Conservation (phyloP, 2,888 invertebrate genomes). For the Yponomeuta malinellus region DNA sequence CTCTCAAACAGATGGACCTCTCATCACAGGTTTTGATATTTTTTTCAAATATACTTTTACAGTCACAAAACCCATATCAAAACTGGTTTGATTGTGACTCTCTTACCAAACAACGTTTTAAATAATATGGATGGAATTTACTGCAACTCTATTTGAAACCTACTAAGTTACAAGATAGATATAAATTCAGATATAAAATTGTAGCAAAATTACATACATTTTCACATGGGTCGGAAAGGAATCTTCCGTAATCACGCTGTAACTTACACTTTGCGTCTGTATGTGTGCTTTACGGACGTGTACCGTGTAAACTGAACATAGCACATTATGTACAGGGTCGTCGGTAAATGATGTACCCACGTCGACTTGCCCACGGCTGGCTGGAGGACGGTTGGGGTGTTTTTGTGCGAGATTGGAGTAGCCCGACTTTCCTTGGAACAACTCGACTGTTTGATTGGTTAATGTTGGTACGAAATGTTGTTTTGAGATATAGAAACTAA, state of each 20-base stretch:
- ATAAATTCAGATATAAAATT: too few relatives aligned
- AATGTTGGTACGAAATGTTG: neutral
- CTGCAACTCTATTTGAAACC: too few relatives aligned
- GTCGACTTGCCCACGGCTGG: neutral
- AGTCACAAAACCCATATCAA: too few relatives aligned
- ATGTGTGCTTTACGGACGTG: neutral
- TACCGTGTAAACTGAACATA: neutral
- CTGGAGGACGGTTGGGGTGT: neutral
- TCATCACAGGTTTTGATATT: too few relatives aligned
- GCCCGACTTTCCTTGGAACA: neutral
- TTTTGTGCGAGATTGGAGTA: neutral
- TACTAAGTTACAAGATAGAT: too few relatives aligned
- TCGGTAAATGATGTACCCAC: neutral
- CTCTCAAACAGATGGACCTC: too few relatives aligned
- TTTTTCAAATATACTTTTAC: too few relatives aligned
- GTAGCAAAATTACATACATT: too few relatives aligned
- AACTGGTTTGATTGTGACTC: too few relatives aligned
- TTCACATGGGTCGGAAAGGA: neutral
- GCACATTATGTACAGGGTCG: neutral
- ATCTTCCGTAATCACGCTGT: neutral
- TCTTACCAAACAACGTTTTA: too few relatives aligned
- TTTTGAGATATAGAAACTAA: neutral
- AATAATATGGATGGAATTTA: too few relatives aligned
- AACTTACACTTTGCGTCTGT: neutral
- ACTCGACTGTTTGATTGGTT: neutral